phyloP scores from a whole-genome alignment of 2,113 vertebrate species.

The Macrotis lagotis region DNA sequence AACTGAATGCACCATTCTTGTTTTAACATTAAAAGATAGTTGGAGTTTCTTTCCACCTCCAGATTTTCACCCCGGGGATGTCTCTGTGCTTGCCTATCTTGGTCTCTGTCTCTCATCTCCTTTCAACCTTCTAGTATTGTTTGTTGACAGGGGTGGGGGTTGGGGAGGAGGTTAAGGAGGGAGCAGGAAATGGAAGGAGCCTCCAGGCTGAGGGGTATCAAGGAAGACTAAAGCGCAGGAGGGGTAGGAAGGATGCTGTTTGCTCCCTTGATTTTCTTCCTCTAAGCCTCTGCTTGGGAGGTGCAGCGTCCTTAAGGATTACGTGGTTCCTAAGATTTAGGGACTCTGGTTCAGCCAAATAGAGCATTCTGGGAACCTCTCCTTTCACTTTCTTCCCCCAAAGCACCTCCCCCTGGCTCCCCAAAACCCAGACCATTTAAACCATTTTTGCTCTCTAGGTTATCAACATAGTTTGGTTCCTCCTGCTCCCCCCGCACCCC shows the following conservation, averaged over 20 bases:
- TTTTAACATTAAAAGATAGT: neutral
- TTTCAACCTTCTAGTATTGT: neutral
- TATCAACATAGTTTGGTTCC: neutral
- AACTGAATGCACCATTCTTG: neutral
- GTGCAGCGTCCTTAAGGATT: constrained; percentile 37
- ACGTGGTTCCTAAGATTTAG: constrained; percentile 51
- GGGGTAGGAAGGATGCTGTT: neutral
- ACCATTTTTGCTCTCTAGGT: neutral
- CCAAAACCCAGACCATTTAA: neutral
- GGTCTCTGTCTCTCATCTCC: neutral
- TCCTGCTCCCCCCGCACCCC: too few species aligned
- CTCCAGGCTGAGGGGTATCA: constrained; percentile 11
- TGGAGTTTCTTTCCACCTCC: neutral
- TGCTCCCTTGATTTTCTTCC: constrained; percentile 2
- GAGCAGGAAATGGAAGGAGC: neutral
- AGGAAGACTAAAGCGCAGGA: constrained; percentile 14
- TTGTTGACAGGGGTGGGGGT: neutral
- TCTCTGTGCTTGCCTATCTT: constrained; percentile 6
- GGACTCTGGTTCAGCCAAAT: constrained; percentile 53
- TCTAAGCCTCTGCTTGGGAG: constrained; percentile 30
- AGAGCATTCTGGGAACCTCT: constrained; percentile 32
- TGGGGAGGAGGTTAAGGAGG: neutral
- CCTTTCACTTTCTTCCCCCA: neutral
- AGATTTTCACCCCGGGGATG: neutral
- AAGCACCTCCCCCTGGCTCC: neutral